Base-by-base conservation (phyloP, 2,888 invertebrate genomes). In the Leptogaster cylindrica region DNA sequence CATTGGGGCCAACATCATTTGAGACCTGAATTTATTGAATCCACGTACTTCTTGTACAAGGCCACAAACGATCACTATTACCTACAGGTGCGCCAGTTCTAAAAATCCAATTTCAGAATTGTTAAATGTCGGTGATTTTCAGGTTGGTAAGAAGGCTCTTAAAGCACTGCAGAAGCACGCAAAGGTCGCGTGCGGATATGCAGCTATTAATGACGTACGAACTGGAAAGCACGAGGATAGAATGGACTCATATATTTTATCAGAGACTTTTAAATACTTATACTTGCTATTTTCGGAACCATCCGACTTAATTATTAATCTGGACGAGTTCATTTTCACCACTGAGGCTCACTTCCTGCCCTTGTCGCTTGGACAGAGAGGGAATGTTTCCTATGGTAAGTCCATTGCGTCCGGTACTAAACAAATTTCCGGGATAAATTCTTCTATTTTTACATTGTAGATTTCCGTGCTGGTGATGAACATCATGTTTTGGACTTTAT, bases 1-100 rank as follows among this genome's bases (percentile, higher is more conserved):
- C 97, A 98, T 77, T 99, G 98, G 98, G 97, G 94, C 1, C 96
- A 97, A 78, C 96, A 98, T 82, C 97, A 96, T 1, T 82, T 99
- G 2, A 86, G 98, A 36, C 98, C 98, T 0, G 98, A 99, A 81
- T 98, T 99, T 82, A 84, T 99, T 51, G 98, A 99, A 82, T 97
- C 97, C 0, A 99, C 98, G 0, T 99, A 98, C 80, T 97, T 97
- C 80, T 84, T 99, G 12, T 96, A 95, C 80, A 89, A 91, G 75
- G 97, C 98, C 1, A 99, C 98, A 0, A 90, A 90, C 48, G 98
- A 99, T 82, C 92, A 93, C 66, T 94, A 99, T 79, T 99, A 99
- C 78, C 83, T 99, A 68, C 90, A 93, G 73, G 94, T 80, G 63
- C 39, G 36, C 16, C 12, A 14, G 5, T 33, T 18, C 16, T 41